Evolutionary conservation across 1,140 invertebrate genomes (phyloP).

Genomic region (Dryas iulia): DNA sequence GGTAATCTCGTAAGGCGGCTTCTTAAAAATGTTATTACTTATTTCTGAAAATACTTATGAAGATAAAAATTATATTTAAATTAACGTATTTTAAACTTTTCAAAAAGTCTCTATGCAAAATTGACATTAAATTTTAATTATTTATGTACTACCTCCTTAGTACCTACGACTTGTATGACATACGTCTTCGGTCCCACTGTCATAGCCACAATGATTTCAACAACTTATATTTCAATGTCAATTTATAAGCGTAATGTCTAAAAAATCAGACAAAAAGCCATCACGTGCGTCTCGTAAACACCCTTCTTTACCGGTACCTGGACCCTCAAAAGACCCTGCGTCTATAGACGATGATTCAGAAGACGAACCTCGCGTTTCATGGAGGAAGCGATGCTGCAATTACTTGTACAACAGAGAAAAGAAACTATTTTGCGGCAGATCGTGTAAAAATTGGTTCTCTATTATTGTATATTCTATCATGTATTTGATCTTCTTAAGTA

Average conservation of each 20-base stretch:
- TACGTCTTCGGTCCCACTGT: not conserved
- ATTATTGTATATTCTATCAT: conserved; percentile 57
- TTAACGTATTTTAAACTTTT: too few species aligned
- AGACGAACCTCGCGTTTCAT: conserved; percentile 1
- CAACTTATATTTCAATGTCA: conserved; percentile 7
- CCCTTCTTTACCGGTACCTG: conserved; percentile 28
- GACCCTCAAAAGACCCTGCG: conserved; percentile 21
- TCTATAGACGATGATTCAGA: not conserved
- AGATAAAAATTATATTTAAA: too few species aligned
- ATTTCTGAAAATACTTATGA: too few species aligned
- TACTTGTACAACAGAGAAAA: conserved; percentile 52
- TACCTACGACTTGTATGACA: not conserved
- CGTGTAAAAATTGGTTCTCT: conserved; percentile 49
- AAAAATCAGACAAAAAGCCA: conserved; percentile 15
- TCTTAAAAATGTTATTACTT: too few species aligned
- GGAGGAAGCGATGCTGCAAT: conserved; percentile 31
- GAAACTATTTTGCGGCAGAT: conserved; percentile 49
- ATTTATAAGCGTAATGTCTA: conserved; percentile 29
- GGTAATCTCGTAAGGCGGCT: too few species aligned
- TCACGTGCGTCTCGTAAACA: conserved; percentile 9
- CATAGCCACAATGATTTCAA: conserved; percentile 20
- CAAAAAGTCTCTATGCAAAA: too few species aligned
- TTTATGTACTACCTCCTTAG: not conserved
- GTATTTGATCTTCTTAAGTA: conserved; percentile 57
- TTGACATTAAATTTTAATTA: too few species aligned